These are phyloP conservation scores for Macrophya alboannulata DNA, from an alignment of 2,888 invertebrate genomes.

Conservation along the genomic window DNA sequence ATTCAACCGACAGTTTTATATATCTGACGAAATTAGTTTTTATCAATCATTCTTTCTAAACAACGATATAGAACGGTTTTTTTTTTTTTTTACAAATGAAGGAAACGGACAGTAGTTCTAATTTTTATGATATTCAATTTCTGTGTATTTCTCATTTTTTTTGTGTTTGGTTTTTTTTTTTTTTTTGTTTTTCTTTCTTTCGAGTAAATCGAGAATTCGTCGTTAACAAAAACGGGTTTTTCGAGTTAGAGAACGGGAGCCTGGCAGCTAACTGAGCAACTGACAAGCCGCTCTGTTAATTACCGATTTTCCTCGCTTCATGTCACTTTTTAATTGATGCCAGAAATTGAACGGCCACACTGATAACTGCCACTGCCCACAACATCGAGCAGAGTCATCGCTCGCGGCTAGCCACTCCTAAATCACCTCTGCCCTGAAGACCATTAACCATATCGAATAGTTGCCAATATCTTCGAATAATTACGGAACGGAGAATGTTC, in stretches of 20 bases:
- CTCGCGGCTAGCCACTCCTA: constrained; percentile 54
- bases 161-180: neutral
- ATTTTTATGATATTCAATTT: neutral
- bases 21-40: neutral
- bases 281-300: constrained; percentile 74
- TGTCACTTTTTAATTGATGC: constrained; percentile 79
- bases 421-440: constrained; percentile 53
- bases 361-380: constrained; percentile 51
- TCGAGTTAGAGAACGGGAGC: constrained; percentile 5
- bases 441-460: constrained; percentile 59
- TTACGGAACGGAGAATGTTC: neutral
- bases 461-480: constrained; percentile 57
- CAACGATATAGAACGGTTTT: neutral
- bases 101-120: no score
- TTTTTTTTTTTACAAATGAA: neutral
- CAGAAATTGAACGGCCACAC: constrained; percentile 74
- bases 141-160: neutral
- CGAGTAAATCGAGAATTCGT: neutral
- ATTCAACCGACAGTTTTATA: neutral
- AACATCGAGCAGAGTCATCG: constrained; percentile 74
- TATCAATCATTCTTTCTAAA: neutral
- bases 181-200: neutral
- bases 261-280: constrained; percentile 46
- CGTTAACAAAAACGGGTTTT: constrained; percentile 20
- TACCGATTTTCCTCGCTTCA: constrained; percentile 79